These are phyloP conservation scores for Empis stercorea DNA, from an alignment of 2,888 invertebrate species.

Conservation along the genomic window DNA sequence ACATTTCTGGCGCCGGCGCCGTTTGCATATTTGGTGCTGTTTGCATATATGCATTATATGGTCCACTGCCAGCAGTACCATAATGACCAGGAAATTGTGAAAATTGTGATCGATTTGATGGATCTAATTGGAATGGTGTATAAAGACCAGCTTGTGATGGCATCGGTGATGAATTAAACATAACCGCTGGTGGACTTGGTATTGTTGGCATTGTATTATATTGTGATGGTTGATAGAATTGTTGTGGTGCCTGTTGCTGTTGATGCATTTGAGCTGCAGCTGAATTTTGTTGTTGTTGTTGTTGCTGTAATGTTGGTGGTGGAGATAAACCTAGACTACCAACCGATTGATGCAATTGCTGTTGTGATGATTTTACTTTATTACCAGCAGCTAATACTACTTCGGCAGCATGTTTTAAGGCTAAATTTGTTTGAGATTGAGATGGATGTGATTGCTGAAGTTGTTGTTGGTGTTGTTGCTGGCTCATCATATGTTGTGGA, in stretches of 20 bases:
- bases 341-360: constrained; percentile 41
- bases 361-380: constrained; percentile 60
- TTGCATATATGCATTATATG: constrained; percentile 54
- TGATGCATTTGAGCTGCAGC: constrained; percentile 37
- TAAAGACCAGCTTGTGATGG: constrained; percentile 64
- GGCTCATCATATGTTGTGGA: constrained; percentile 32
- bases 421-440: constrained; percentile 27
- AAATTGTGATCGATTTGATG: constrained; percentile 64
- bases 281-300: constrained; percentile 33
- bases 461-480: constrained; percentile 25
- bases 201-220: constrained; percentile 72
- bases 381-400: constrained; percentile 39
- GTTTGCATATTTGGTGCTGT: constrained; percentile 45
- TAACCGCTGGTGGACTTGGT: constrained; percentile 71
- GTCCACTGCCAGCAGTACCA: constrained; percentile 43
- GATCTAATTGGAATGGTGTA: constrained; percentile 62
- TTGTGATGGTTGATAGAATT: constrained; percentile 44
- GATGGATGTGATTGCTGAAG: neutral
- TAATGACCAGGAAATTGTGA: constrained; percentile 61
- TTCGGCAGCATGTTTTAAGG: constrained; percentile 29
- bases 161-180: constrained; percentile 66
- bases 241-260: constrained; percentile 26
- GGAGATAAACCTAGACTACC: constrained; percentile 40
- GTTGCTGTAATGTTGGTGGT: constrained; percentile 44
- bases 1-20: constrained; percentile 56